phyloP scores from a whole-genome alignment of 2,797 vertebrate genomes.

The Catharus ustulatus region DNA sequence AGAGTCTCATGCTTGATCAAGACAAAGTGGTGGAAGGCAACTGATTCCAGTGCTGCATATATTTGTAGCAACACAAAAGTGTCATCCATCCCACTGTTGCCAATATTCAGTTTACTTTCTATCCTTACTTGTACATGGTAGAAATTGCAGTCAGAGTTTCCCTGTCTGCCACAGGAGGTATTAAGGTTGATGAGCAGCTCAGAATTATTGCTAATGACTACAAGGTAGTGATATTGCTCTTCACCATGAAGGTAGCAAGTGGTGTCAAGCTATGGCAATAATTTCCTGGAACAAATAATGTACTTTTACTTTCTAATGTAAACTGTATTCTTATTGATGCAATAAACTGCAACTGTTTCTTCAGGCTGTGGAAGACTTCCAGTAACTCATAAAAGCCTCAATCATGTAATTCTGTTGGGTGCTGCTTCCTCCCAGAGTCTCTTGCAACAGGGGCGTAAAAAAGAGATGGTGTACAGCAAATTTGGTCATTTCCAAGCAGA shows the following conservation, averaged over 20 bases:
- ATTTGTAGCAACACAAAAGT: not conserved
- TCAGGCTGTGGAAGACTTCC: conserved; percentile 13
- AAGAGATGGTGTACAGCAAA: not conserved
- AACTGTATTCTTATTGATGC: conserved; percentile 35
- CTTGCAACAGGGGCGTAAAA: not conserved
- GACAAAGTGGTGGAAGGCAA: not conserved
- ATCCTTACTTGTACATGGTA: not conserved
- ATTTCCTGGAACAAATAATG: conserved; percentile 22
- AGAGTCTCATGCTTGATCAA: not conserved
- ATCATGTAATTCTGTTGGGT: not conserved
- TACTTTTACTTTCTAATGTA: conserved; percentile 21
- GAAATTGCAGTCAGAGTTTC: not conserved
- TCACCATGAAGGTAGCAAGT: conserved; percentile 24
- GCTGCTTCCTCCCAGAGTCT: conserved; percentile 9
- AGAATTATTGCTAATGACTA: conserved; percentile 28
- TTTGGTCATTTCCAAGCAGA: not conserved
- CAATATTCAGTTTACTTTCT: not conserved
- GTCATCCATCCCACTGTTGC: not conserved
- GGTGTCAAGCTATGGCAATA: conserved; percentile 2
- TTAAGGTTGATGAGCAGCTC: conserved; percentile 13
- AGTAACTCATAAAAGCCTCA: conserved; percentile 30
- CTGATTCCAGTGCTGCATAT: not conserved
- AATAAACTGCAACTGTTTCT: conserved; percentile 40
- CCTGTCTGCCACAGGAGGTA: not conserved
- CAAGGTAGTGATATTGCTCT: not conserved